These are phyloP conservation scores for Aplochiton taeniatus DNA, from an alignment of 2,797 vertebrate species.

Conservation along the genomic window DNA sequence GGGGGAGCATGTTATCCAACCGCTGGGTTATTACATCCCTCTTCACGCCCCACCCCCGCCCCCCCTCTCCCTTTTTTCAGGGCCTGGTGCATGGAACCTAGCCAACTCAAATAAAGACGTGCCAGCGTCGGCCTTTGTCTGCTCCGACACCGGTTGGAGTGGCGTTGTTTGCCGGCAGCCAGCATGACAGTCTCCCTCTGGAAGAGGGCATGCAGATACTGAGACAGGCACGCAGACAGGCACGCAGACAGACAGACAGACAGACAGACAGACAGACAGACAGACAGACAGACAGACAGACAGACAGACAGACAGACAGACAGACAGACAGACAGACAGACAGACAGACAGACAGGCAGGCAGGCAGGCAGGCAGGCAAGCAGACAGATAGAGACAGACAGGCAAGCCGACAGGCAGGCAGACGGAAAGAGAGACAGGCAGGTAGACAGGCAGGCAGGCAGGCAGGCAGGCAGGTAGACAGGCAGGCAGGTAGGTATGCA, in stretches of 20 bases:
- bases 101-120: constrained; percentile 83
- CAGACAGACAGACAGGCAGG: constrained; percentile 14
- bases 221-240: background rate
- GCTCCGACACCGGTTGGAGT: constrained; percentile 72
- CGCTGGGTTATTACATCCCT: constrained; percentile 52
- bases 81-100: constrained; percentile 51
- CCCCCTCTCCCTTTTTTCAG: constrained; percentile 62
- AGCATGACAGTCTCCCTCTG: constrained; percentile 60
- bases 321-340: background rate
- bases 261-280: background rate
- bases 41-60: constrained; percentile 16
- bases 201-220: constrained; percentile 1
- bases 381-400: constrained; percentile 27
- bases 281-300: background rate
- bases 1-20: constrained; percentile 59
- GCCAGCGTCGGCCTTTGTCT: constrained; percentile 75
- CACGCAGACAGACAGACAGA: background rate
- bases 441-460: background rate
- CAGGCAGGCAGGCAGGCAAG: background rate
- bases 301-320: background rate
- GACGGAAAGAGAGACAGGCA: background rate
- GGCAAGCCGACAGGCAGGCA: constrained; percentile 8
- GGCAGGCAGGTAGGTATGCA: background rate
- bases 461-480: background rate
- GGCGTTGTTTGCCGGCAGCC: constrained; percentile 60